phyloP scores from a whole-genome alignment of 2,113 vertebrate genomes.

The Vulpes vulpes region DNA sequence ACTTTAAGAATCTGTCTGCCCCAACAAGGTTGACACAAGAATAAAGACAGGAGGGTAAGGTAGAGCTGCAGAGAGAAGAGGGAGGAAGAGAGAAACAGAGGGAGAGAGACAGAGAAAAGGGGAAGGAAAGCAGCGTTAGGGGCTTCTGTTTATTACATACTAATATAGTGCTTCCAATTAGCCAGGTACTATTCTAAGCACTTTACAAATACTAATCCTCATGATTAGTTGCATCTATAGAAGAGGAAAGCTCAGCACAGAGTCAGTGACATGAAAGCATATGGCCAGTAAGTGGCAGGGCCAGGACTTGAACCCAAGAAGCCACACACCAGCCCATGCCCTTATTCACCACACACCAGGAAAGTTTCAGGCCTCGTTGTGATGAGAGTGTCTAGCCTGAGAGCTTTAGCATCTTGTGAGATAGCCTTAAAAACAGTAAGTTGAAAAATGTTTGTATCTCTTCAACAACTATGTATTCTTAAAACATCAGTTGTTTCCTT shows the following conservation, averaged over 20 bases:
- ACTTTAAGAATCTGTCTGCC: background rate
- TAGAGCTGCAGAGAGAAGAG: background rate
- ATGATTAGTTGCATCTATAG: background rate
- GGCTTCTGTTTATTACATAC: background rate
- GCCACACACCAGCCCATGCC: background rate
- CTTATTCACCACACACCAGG: background rate
- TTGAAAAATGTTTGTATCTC: background rate
- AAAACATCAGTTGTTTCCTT: background rate
- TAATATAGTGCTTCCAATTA: background rate
- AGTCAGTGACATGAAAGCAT: background rate
- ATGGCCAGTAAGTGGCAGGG: background rate
- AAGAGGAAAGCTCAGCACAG: constrained; percentile 14
- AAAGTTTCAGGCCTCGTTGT: background rate
- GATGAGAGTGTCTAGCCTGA: background rate
- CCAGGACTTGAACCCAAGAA: background rate
- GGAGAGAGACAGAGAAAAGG: background rate
- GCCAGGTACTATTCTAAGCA: background rate
- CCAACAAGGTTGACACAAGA: background rate
- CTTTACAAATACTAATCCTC: background rate
- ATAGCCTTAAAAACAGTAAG: background rate
- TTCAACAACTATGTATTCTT: background rate
- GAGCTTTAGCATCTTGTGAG: background rate
- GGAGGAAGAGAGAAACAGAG: background rate
- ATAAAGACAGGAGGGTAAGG: background rate
- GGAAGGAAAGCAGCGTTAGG: background rate